Conservation (phyloP, 2,888 invertebrate genomes). For the Drosophila parthenogenetica region DNA sequence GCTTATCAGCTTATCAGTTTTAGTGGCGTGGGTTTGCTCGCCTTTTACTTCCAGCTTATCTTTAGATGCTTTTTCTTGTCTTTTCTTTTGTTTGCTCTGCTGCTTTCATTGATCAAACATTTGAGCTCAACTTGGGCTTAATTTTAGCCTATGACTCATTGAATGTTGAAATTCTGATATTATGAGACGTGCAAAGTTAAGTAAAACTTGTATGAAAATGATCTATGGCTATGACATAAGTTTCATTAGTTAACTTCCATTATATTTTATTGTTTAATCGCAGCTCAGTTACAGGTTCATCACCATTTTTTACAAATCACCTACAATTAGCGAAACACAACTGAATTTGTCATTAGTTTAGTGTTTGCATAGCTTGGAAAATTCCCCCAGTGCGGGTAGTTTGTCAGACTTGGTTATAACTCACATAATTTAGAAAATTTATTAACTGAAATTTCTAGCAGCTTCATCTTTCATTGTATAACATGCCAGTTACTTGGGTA, state of each 20-base stretch:
- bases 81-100: too few species aligned
- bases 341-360: constrained; percentile 10
- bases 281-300: constrained; percentile 10
- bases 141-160: constrained; percentile 34
- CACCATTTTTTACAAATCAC: constrained; percentile 7
- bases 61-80: neutral
- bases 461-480: neutral
- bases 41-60: too few species aligned
- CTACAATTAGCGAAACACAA: constrained; percentile 23
- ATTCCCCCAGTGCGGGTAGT: neutral
- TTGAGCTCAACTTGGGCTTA: neutral
- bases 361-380: constrained; percentile 12
- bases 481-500: neutral
- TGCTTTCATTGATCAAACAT: constrained; percentile 43
- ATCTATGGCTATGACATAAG: neutral
- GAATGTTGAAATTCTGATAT: constrained; percentile 10
- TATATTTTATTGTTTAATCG: neutral
- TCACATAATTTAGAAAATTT: neutral
- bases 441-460: constrained; percentile 1
- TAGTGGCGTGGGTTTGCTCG: too few species aligned
- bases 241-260: constrained; percentile 1
- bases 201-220: neutral
- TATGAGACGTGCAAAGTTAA: constrained; percentile 22
- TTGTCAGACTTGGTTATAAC: constrained; percentile 7
- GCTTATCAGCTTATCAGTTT: constrained; percentile 11